Conservation (phyloP, 2,797 vertebrate genomes). For the Hyperoplus lanceolatus region DNA sequence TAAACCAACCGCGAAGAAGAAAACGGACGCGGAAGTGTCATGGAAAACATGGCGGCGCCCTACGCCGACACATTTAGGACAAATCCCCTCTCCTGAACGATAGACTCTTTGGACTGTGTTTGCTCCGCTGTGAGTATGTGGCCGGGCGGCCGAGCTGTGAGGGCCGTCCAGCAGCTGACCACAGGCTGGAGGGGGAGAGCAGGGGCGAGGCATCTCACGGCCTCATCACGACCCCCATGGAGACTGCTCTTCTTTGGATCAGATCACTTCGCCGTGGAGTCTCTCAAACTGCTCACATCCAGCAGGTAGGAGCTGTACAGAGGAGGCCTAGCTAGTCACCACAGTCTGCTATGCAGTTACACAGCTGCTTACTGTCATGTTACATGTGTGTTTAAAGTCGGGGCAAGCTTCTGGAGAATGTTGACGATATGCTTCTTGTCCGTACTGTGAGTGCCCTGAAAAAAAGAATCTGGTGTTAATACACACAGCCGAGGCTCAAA, state of each 20-base stretch:
- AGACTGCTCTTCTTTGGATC: constrained; percentile 93
- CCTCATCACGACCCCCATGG: constrained; percentile 85
- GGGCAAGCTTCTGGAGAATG: too few species aligned
- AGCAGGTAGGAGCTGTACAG: constrained; percentile 79
- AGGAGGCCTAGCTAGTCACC: too few species aligned
- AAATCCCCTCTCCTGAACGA: background rate
- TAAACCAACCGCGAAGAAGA: background rate
- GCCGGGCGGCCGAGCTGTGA: constrained; percentile 7
- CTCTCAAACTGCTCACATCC: constrained; percentile 84
- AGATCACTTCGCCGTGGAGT: constrained; percentile 89
- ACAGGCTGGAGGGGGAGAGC: background rate
- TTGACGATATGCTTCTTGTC: too few species aligned
- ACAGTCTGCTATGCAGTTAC: too few species aligned
- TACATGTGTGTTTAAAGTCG: too few species aligned
- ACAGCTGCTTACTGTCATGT: too few species aligned
- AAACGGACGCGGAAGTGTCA: constrained; percentile 1
- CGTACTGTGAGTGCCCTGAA: too few species aligned
- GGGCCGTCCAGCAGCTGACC: background rate
- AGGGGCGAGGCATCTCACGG: background rate
- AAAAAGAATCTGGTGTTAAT: too few species aligned
- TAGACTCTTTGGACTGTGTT: too few species aligned
- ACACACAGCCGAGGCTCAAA: too few species aligned
- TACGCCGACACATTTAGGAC: background rate
- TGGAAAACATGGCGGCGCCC: constrained; percentile 52
- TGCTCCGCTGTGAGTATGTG: constrained; percentile 43